These are phyloP conservation scores for Parotia lawesii DNA, from an alignment of 2,113 vertebrate species.

Conservation along the genomic window DNA sequence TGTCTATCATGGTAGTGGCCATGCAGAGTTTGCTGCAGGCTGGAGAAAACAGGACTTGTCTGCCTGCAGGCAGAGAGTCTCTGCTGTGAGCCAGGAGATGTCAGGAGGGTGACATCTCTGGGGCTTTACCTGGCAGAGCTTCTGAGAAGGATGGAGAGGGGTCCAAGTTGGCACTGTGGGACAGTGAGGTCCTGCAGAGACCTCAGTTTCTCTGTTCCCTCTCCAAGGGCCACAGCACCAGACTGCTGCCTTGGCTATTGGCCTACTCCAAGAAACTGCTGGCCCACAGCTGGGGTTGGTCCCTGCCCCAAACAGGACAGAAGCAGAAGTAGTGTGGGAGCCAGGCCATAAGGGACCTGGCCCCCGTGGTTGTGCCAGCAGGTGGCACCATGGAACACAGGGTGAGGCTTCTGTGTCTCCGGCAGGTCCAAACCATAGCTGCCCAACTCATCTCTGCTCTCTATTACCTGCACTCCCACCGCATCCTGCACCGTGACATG, in stretches of 20 bases:
- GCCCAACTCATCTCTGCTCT: constrained; percentile 94
- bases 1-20: constrained; percentile 10
- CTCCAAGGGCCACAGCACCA: background rate
- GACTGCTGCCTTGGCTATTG: background rate
- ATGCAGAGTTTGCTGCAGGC: background rate
- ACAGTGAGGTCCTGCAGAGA: background rate
- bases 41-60: background rate
- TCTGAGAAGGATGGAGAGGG: background rate
- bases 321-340: background rate
- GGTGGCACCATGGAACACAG: background rate
- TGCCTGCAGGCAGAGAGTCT: background rate
- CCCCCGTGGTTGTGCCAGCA: background rate
- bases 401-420: background rate
- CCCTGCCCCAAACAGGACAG: background rate
- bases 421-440: constrained; percentile 85
- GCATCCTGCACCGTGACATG: constrained; percentile 96
- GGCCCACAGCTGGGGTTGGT: background rate
- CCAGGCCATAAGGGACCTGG: background rate
- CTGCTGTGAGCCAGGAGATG: background rate
- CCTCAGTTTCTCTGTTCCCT: background rate
- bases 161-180: background rate
- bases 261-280: background rate
- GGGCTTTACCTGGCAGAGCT: background rate
- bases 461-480: constrained; percentile 95
- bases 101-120: background rate